These are phyloP conservation scores for Contarinia nasturtii DNA, from an alignment of 1,140 invertebrate genomes.

Conservation along the genomic window DNA sequence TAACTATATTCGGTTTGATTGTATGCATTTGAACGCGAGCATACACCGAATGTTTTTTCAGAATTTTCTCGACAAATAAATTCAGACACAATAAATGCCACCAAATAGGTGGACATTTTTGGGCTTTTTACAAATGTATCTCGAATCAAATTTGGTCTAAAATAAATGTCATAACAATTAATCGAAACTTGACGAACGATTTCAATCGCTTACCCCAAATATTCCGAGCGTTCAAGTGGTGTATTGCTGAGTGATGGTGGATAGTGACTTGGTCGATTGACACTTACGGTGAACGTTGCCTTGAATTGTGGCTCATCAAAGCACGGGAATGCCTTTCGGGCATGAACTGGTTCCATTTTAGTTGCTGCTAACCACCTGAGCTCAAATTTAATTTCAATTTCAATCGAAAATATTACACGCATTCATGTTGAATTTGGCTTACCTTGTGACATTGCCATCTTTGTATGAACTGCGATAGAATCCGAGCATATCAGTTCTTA, in stretches of 20 bases:
- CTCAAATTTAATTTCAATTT: background rate
- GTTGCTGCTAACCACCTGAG: slow-evolving; percentile 46
- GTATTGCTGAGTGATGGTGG: slow-evolving; percentile 14
- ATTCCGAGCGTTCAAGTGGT: slow-evolving; percentile 1
- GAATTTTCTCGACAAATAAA: slow-evolving; percentile 27
- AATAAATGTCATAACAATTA: too few relatives aligned
- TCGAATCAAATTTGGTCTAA: background rate
- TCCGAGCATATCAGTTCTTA: slow-evolving; percentile 41
- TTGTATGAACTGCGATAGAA: slow-evolving; percentile 65
- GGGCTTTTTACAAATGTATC: slow-evolving; percentile 28
- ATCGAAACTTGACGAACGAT: too few relatives aligned
- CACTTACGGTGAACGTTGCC: slow-evolving; percentile 46
- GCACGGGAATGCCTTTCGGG: slow-evolving; percentile 69
- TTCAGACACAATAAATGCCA: slow-evolving; percentile 53
- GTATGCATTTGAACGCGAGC: slow-evolving; percentile 42
- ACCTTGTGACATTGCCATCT: slow-evolving; percentile 24
- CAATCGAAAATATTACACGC: slow-evolving; percentile 1
- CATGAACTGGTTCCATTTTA: slow-evolving; percentile 66
- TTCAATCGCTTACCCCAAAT: too few relatives aligned
- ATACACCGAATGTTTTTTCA: slow-evolving; percentile 28
- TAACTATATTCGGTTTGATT: slow-evolving; percentile 34
- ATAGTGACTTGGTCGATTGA: slow-evolving; percentile 25
- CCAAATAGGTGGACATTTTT: slow-evolving; percentile 54
- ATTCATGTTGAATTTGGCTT: slow-evolving; percentile 6
- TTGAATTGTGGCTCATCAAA: slow-evolving; percentile 80